These are phyloP conservation scores for Emydocephalus ijimae DNA, from an alignment of 2,113 vertebrate genomes.

Conservation along the genomic window DNA sequence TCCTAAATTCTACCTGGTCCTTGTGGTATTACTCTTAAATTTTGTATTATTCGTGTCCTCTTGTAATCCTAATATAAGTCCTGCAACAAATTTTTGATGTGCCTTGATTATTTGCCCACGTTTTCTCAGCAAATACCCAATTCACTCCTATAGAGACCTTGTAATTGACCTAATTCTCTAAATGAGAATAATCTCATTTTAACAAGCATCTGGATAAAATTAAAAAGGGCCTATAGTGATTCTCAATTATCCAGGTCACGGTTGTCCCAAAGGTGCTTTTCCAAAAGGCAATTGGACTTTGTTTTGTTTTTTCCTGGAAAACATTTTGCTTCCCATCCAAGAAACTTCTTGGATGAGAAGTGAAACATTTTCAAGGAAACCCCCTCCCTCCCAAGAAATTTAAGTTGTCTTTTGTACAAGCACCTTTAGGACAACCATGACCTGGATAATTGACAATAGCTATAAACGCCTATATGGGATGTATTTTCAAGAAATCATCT, in stretches of 20 bases:
- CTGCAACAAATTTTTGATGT: neutral
- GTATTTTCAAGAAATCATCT: too few species aligned
- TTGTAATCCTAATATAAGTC: neutral
- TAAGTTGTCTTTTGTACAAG: neutral
- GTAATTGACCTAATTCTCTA: neutral
- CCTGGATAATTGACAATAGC: neutral
- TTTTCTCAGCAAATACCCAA: neutral
- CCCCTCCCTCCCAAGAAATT: neutral
- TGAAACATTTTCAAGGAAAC: too few species aligned
- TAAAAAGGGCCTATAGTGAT: neutral
- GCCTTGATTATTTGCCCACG: neutral
- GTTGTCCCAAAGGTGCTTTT: neutral
- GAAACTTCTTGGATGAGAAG: neutral
- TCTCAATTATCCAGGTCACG: too few species aligned
- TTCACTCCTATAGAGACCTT: neutral
- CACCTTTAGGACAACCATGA: neutral
- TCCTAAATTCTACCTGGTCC: neutral
- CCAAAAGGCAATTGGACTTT: neutral
- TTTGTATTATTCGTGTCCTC: neutral
- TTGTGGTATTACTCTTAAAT: neutral
- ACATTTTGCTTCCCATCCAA: neutral
- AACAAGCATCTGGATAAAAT: neutral
- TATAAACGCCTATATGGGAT: neutral
- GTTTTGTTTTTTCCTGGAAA: neutral
- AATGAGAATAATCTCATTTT: neutral